phyloP scores from a whole-genome alignment of 2,113 vertebrate species.

The Dasypus novemcinctus region DNA sequence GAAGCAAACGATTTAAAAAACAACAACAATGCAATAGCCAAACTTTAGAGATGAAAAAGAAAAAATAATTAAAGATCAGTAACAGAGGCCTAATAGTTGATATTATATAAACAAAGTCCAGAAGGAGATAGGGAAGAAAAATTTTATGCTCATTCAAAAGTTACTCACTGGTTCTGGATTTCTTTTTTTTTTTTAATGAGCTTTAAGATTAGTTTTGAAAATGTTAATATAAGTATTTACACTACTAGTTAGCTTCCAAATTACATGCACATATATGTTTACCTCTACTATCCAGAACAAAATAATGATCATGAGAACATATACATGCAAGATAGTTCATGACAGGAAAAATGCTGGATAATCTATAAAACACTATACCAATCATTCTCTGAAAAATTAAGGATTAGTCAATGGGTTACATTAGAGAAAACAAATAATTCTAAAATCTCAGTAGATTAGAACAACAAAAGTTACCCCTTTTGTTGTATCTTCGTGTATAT shows the following conservation, averaged over 20 bases:
- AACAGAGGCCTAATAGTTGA: not conserved
- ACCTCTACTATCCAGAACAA: not conserved
- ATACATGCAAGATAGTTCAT: not conserved
- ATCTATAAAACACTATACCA: not conserved
- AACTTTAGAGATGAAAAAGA: slow-evolving; percentile 29
- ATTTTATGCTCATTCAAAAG: not conserved
- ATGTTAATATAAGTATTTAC: not conserved
- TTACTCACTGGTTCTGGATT: not conserved
- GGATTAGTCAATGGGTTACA: not conserved
- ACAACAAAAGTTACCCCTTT: not conserved
- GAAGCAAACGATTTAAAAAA: not conserved
- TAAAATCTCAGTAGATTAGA: not conserved
- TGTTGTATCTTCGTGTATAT: not conserved
- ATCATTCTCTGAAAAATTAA: slow-evolving; percentile 2
- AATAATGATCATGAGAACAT: not conserved
- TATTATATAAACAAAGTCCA: not conserved
- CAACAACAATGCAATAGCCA: not conserved
- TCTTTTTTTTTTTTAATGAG: not conserved
- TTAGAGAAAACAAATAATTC: not conserved
- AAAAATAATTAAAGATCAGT: not conserved
- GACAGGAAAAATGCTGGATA: not conserved
- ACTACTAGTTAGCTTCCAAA: not conserved
- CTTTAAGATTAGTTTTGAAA: slow-evolving; percentile 6
- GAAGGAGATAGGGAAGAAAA: not conserved
- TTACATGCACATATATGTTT: not conserved